Evolutionary conservation across 2,888 invertebrate species (phyloP).

Genomic region (Tachina lurida): DNA sequence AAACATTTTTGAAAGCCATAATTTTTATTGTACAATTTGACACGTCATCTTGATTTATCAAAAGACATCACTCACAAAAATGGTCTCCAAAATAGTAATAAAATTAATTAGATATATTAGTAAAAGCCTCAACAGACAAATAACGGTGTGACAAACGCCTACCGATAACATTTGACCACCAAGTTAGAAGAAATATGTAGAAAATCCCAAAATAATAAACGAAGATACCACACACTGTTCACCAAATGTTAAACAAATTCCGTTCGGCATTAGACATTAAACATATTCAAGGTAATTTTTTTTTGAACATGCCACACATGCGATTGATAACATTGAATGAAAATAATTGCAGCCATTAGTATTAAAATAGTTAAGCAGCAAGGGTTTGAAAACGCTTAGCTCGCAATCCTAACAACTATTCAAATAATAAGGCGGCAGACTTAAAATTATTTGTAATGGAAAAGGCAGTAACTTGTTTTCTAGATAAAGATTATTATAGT

Average conservation of each 20-base stretch:
- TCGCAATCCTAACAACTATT: background rate
- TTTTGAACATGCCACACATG: slow-evolving; percentile 51
- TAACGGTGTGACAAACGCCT: slow-evolving; percentile 70
- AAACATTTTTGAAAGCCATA: too few relatives aligned
- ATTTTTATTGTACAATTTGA: background rate
- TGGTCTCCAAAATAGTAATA: slow-evolving; percentile 20
- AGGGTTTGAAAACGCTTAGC: slow-evolving; percentile 14
- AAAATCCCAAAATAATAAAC: slow-evolving; percentile 51
- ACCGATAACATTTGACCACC: slow-evolving; percentile 64
- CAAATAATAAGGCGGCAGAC: background rate
- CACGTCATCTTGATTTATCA: slow-evolving; percentile 36
- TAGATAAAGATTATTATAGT: too few relatives aligned
- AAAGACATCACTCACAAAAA: slow-evolving; percentile 13
- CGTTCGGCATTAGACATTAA: slow-evolving; percentile 57
- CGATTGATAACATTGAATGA: slow-evolving; percentile 70
- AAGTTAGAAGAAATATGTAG: slow-evolving; percentile 55
- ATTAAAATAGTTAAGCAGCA: slow-evolving; percentile 45
- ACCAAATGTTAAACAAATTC: slow-evolving; percentile 29
- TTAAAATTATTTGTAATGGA: background rate
- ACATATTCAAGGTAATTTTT: slow-evolving; percentile 61
- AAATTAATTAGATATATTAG: slow-evolving; percentile 47
- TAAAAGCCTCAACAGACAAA: slow-evolving; percentile 32
- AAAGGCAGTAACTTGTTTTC: too few relatives aligned
- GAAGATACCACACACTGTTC: slow-evolving; percentile 61
- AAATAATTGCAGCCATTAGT: slow-evolving; percentile 72